Conservation (phyloP, 1,140 invertebrate genomes). For the Pantala flavescens region DNA sequence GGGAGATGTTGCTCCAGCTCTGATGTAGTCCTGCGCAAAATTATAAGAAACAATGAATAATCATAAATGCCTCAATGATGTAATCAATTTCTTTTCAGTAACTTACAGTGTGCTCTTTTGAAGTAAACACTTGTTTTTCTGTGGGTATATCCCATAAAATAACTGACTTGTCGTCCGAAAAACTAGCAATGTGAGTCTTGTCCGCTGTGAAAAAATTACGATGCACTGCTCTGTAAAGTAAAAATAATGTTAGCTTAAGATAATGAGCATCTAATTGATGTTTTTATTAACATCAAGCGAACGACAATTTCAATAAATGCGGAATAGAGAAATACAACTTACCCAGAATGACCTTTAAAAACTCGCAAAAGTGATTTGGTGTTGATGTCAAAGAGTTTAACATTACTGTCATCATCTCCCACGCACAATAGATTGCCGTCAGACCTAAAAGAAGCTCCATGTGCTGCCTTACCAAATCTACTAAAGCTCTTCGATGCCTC, state of each 20-base stretch:
- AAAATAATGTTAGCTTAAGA: background rate
- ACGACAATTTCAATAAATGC: too few species aligned
- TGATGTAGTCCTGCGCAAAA: slow-evolving; percentile 57
- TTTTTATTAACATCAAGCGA: background rate
- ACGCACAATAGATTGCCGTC: slow-evolving; percentile 78
- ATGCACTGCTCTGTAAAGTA: slow-evolving; percentile 53
- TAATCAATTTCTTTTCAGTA: background rate
- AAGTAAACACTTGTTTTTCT: slow-evolving; percentile 57
- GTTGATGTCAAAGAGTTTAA: slow-evolving; percentile 80
- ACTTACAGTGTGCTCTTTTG: slow-evolving; percentile 53
- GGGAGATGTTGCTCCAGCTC: slow-evolving; percentile 68
- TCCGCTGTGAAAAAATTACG: slow-evolving; percentile 71
- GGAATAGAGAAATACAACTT: slow-evolving; percentile 22
- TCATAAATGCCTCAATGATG: slow-evolving; percentile 14
- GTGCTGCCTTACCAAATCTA: slow-evolving; percentile 74
- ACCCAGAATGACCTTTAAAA: slow-evolving; percentile 56
- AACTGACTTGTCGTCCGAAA: slow-evolving; percentile 88
- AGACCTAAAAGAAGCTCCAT: slow-evolving; percentile 71
- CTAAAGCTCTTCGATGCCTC: slow-evolving; percentile 73
- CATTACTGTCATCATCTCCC: slow-evolving; percentile 76
- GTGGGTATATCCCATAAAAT: slow-evolving; percentile 81
- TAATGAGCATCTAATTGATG: background rate
- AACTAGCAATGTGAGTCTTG: slow-evolving; percentile 70
- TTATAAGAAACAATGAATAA: slow-evolving; percentile 10
- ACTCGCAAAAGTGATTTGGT: slow-evolving; percentile 63